These are phyloP conservation scores for Hydrozoanthus gracilis DNA, from an alignment of 92 coral and sea anemone genomes.

Conservation along the genomic window DNA sequence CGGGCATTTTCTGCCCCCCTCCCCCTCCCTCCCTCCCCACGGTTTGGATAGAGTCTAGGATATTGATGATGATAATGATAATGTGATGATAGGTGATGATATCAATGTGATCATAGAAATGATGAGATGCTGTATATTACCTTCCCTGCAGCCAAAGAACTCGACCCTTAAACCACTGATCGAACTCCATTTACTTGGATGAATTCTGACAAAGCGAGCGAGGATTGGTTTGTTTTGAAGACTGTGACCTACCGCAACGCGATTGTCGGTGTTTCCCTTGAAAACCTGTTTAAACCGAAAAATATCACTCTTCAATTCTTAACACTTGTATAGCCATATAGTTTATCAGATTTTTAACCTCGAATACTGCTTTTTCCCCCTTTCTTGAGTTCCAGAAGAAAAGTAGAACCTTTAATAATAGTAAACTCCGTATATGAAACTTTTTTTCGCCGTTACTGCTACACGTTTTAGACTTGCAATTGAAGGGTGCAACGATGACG, in stretches of 20 bases:
- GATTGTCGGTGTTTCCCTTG: conserved; percentile 12
- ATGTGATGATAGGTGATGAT: neutral
- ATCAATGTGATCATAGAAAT: neutral
- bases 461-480: too few species aligned
- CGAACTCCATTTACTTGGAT: conserved; percentile 14
- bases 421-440: too few species aligned
- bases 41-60: neutral
- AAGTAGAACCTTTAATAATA: too few species aligned
- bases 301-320: neutral
- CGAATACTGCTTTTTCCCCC: too few species aligned
- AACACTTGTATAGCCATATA: too few species aligned
- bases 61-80: neutral
- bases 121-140: neutral
- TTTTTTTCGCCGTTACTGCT: too few species aligned
- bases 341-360: too few species aligned
- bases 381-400: too few species aligned
- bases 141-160: conserved; percentile 29
- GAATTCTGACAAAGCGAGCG: conserved; percentile 10
- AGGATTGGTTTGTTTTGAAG: neutral
- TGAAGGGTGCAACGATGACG: too few species aligned
- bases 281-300: neutral
- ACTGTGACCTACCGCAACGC: neutral
- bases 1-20: too few species aligned
- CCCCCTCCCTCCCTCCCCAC: too few species aligned
- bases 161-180: conserved; percentile 5